Evolutionary conservation across 2,113 vertebrate species (phyloP).

Genomic region (Trematocara unimaculatum): DNA sequence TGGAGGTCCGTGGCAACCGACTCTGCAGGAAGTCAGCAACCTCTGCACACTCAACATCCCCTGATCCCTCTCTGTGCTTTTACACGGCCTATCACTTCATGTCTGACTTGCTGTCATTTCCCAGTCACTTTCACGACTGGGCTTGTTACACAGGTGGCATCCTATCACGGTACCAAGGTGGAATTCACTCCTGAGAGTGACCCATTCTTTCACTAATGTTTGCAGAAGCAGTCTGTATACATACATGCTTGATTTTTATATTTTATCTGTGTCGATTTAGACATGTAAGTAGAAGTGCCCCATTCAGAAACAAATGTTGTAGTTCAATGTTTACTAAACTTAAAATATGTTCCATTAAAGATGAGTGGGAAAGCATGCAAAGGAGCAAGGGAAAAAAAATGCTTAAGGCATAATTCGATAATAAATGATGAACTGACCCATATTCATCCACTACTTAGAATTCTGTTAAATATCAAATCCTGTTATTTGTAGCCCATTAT

Average conservation of each 20-base stretch:
- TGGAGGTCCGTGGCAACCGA: not conserved
- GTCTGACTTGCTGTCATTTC: not conserved
- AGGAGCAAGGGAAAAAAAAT: not conserved
- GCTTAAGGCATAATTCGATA: not conserved
- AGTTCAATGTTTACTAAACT: not conserved
- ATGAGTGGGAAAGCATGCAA: not conserved
- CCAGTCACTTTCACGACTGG: not conserved
- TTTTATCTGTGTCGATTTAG: not conserved
- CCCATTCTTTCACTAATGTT: not conserved
- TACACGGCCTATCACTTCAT: not conserved
- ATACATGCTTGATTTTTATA: not conserved
- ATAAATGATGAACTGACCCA: not conserved
- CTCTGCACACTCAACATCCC: not conserved
- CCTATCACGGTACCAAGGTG: not conserved
- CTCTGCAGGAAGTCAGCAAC: not conserved
- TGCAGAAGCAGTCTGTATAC: not conserved
- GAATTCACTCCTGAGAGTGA: not conserved
- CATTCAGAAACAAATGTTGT: not conserved
- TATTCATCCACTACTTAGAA: not conserved
- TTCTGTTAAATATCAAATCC: not conserved
- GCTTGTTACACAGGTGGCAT: not conserved
- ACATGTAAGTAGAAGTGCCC: not conserved
- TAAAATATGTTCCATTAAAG: not conserved
- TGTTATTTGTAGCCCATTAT: not conserved
- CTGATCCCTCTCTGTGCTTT: not conserved